phyloP scores from a whole-genome alignment of 2,113 vertebrate species.

The Marcusenius ussheri region DNA sequence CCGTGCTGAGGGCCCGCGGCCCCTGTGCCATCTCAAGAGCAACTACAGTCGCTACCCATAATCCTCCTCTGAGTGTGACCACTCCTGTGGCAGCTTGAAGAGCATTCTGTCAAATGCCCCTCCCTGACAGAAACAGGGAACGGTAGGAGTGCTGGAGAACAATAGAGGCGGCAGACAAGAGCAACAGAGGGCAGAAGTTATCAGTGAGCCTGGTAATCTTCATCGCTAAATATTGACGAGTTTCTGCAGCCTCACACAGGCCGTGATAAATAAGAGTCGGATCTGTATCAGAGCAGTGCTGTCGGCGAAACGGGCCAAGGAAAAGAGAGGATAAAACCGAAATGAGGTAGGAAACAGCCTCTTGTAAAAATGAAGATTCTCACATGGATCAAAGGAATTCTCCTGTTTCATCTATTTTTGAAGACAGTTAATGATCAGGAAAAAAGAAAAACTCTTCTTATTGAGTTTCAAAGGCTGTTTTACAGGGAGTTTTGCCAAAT shows the following conservation, averaged over 20 bases:
- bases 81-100: not conserved
- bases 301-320: not conserved
- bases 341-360: not conserved
- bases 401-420: not conserved
- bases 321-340: not conserved
- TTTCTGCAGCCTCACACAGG: not conserved
- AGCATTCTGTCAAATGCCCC: not conserved
- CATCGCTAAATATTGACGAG: not conserved
- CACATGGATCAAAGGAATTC: slow-evolving; percentile 10
- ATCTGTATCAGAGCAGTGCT: not conserved
- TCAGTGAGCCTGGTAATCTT: not conserved
- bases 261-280: not conserved
- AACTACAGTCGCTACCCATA: not conserved
- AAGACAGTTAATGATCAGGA: slow-evolving; percentile 1
- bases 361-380: slow-evolving; percentile 2
- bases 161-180: not conserved
- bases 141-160: not conserved
- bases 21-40: not conserved
- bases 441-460: slow-evolving; percentile 14
- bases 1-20: not conserved
- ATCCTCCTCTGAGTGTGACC: not conserved
- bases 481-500: not conserved
- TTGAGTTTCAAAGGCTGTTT: not conserved
- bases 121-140: not conserved
- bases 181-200: not conserved